Evolutionary conservation across 1,140 invertebrate genomes (phyloP), one percentile per base, ranked within the genome.

Genomic region (Pantala flavescens): DNA sequence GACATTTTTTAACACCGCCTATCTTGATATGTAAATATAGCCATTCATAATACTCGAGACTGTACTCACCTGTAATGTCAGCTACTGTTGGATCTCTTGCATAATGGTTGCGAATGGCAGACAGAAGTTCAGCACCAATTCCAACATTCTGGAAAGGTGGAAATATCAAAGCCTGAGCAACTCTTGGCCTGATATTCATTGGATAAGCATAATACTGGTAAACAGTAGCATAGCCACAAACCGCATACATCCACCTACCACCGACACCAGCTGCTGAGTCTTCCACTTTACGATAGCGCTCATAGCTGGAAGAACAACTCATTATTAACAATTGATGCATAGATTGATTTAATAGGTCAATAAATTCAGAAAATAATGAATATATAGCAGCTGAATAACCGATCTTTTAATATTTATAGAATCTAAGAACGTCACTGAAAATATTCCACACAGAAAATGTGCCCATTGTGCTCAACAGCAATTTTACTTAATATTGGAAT

Each of bases 201-300:
- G 96, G 96, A 84, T 98, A 98, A 0, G 93, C 93, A 82, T 96
- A 99, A 83, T 97, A 99, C 78, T 93, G 90, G 85, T 98, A 99
- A 23, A 97, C 90, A 0, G 95, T 95, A 43, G 90, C 88, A 83
- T 96, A 98, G 14, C 94, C 97, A 76, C 90, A 89, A 74, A 93
- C 89, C 43, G 90, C 90, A 80, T 94, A 95, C n/a, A 85, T 84
- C 49, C 49, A 63, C 14, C 49, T 16, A 14, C 49, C 49, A 63
- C 49, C 49, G 2, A 63, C 49, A 19, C 49, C 49, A 7, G 14
- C 49, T 16, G 80, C 77, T 9, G 83, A 79, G 16, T 91, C 90
- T 79, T 90, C 85, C 70, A 84, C 83, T 36, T 84, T 84, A 76
- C 85, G 84, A 79, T 91, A 93, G 79, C 91, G 94, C 83, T 97